Evolutionary conservation across 2,797 vertebrate species (phyloP), one percentile per base, ranked within the genome.

Genomic region (Chromis chromis): DNA sequence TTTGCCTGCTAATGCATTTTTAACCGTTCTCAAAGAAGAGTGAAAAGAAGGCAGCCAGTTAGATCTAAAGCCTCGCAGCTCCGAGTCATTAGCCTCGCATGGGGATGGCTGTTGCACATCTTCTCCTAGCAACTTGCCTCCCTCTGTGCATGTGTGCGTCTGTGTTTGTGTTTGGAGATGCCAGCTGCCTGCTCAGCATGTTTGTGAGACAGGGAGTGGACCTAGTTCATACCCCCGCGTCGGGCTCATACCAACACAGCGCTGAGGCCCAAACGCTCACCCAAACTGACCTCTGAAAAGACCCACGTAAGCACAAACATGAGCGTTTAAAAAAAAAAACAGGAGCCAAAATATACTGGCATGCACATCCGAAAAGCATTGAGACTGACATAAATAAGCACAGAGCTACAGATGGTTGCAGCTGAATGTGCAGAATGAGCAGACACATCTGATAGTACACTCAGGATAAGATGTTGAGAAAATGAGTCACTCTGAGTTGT

Each of bases 111-210:
- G 77, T 75, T 72, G 58, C 58, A 3, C 39, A 27, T 74, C 70
- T 76, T 76, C 80, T 80, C 46, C 69, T 48, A 70, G 76, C 84
- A 81, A 76, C 83, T 42, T 65, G 78, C 64, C 78, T 76, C 76
- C 81, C 75, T 72, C 46, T 54, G 78, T 50, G 67, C 65, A 21
- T 54, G 36, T 21, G 56, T 58, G 52, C 2, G 3, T 59, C 49
- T 55, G 74, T 79, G 70, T 83, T 66, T 78, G 59, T 67, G 67
- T 66, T 81, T 42, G 53, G 62, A 78, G 70, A 76, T 28, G 65
- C 56, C 79, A 82, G 57, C 71, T 75, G 89, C 80, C 56, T 4
- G 33, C 75, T 91, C 89, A 90, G 88, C 91, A 80, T 40, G 80
- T 89, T 78, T 52, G 69, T 11, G 65, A 82, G 77, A 70, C 72